phyloP scores from a whole-genome alignment of 2,888 invertebrate genomes.

The Stenurella melanura region DNA sequence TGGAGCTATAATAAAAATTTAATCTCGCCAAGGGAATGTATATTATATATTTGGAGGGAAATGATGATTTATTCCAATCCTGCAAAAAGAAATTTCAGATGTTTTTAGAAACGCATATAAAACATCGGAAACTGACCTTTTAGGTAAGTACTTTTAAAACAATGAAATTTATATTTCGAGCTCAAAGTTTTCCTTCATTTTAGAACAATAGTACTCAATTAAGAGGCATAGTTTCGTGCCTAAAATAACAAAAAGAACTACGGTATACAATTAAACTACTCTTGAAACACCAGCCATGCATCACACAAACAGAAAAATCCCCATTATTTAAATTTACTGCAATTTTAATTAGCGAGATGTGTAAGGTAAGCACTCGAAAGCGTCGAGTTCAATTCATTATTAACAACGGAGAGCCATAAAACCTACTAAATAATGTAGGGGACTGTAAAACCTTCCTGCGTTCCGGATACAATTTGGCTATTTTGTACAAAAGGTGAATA shows the following conservation, averaged over 20 bases:
- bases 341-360: conserved; percentile 37
- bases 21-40: too few species aligned
- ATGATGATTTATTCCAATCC: too few species aligned
- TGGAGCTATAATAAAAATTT: too few species aligned
- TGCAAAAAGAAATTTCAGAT: too few species aligned
- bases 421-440: conserved; percentile 36
- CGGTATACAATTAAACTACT: conserved; percentile 27
- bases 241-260: conserved; percentile 21
- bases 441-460: conserved; percentile 9
- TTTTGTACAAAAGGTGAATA: conserved; percentile 24
- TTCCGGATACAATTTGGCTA: conserved; percentile 21
- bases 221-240: conserved; percentile 8
- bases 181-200: not conserved
- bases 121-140: not conserved
- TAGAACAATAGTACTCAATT: conserved; percentile 12
- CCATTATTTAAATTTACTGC: conserved; percentile 24
- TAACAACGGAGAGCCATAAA: conserved; percentile 26
- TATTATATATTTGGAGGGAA: too few species aligned
- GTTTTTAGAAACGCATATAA: too few species aligned
- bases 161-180: not conserved
- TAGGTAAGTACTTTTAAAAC: too few species aligned
- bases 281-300: conserved; percentile 4
- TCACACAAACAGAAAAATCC: conserved; percentile 8
- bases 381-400: conserved; percentile 35
- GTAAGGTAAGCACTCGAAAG: conserved; percentile 31